Conservation (phyloP, 2,113 vertebrate species). For the Smithornis capensis region DNA sequence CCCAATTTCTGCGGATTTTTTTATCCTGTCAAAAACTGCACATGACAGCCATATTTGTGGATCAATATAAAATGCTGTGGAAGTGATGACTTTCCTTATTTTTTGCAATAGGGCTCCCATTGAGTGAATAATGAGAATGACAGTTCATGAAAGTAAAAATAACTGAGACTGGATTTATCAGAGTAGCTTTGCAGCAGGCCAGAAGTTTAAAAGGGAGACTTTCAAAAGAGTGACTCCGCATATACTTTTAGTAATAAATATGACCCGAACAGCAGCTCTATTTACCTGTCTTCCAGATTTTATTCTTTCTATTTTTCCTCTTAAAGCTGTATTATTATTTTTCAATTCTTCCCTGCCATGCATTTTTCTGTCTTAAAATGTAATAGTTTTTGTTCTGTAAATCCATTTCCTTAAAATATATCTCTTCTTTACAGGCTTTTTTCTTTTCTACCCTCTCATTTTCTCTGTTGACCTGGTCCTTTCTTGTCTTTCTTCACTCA, state of each 20-base stretch:
- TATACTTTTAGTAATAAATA: background rate
- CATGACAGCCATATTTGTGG: background rate
- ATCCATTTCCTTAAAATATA: background rate
- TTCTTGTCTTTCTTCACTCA: background rate
- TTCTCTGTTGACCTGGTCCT: background rate
- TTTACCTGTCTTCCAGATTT: background rate
- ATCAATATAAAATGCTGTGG: constrained; percentile 25
- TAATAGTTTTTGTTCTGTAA: background rate
- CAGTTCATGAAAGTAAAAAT: background rate
- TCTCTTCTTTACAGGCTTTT: background rate
- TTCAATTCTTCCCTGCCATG: background rate
- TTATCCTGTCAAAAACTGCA: background rate
- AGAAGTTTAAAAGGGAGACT: background rate
- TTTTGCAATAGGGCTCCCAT: background rate
- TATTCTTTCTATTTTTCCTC: background rate
- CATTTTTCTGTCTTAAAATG: background rate
- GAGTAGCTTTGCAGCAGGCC: background rate
- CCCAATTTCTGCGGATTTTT: background rate
- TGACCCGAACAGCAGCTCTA: background rate
- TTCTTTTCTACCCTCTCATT: background rate
- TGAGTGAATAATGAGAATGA: background rate
- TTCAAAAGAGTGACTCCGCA: background rate
- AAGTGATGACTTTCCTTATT: background rate
- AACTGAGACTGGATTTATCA: background rate
- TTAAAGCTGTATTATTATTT: background rate